Evolutionary conservation across 2,888 invertebrate species (phyloP), one percentile per base, ranked within the genome.

Genomic region (Enoplolaimus lenunculus): DNA sequence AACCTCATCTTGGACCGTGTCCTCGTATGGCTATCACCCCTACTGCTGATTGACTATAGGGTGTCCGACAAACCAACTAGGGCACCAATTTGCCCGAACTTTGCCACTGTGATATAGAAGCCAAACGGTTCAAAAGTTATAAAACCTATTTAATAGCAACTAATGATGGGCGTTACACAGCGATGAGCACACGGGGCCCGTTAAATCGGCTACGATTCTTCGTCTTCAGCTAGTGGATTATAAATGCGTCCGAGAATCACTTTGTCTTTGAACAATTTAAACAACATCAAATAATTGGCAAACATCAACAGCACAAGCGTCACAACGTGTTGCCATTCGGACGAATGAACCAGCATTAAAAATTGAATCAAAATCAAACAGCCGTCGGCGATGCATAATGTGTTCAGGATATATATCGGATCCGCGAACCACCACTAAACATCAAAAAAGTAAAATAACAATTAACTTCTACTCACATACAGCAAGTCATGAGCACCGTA

Each of bases 311-410:
- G 85, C 2, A 90, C 87, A 76, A 93, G 85, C 1, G 93, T 90
- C 66, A 94, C 81, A 72, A 93, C 87, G 80, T 91, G 89, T 83
- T 93, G 90, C 95, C 95, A 97, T 76, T 92, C 89, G 59, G 87
- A 86, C 26, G 89, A 88, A 74, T 89, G 86, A 76, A 90, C 85
- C 16, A 95, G 83, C 35, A 91, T 84, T 69, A 88, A 86, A 72
- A 95, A 84, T 82, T 93, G 90, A 66, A 33, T 26, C 31, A 75
- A 73, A 26, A 79, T 77, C 33, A 80, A 73, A 3, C 71, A 65
- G 30, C 72, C 73, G 70, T 80, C 76, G 72, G 89, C 85, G 0
- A 88, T 80, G 66, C 94, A 87, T 65, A 85, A 77, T 2, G 80
- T 74, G 72, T 82, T 78, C 45, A 83, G 81, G 28, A 91, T 81